A percentile compares a stretch with the other conserved stretches of the same genome.
Evolutionary conservation across 2,888 invertebrate species (phyloP).

Genomic region (Apocheima hispidaria): DNA sequence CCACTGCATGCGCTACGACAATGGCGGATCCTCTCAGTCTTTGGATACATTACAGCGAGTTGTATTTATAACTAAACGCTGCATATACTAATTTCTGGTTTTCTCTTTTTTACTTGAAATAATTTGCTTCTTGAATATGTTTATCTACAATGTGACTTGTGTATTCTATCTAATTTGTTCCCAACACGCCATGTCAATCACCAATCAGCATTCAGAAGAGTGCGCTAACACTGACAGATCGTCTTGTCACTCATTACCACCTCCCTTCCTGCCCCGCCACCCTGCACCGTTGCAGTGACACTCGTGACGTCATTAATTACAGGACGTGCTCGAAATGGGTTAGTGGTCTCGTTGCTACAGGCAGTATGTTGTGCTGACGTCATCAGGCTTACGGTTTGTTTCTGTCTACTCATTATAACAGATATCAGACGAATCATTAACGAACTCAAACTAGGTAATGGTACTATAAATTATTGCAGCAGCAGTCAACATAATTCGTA

Average conservation of each 20-base stretch:
- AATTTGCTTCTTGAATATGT: no score
- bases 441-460: no score
- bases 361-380: conserved; percentile 16
- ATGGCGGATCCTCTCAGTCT: neutral
- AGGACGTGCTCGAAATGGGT: conserved; percentile 54
- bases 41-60: neutral
- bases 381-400: neutral
- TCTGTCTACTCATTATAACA: conserved; percentile 5
- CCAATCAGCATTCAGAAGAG: conserved; percentile 37
- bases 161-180: conserved; percentile 5
- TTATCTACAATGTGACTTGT: neutral
- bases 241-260: conserved; percentile 52
- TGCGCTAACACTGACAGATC: conserved; percentile 46
- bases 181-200: conserved; percentile 32
- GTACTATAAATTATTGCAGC: no score
- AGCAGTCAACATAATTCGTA: neutral
- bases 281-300: conserved; percentile 52
- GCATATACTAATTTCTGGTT: neutral
- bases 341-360: conserved; percentile 50
- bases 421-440: no score
- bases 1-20: neutral
- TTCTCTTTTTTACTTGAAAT: no score
- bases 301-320: conserved; percentile 67
- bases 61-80: neutral
- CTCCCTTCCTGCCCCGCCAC: conserved; percentile 24